Evolutionary conservation across 2,888 invertebrate genomes (phyloP).

Genomic region (Brenthis hecate): DNA sequence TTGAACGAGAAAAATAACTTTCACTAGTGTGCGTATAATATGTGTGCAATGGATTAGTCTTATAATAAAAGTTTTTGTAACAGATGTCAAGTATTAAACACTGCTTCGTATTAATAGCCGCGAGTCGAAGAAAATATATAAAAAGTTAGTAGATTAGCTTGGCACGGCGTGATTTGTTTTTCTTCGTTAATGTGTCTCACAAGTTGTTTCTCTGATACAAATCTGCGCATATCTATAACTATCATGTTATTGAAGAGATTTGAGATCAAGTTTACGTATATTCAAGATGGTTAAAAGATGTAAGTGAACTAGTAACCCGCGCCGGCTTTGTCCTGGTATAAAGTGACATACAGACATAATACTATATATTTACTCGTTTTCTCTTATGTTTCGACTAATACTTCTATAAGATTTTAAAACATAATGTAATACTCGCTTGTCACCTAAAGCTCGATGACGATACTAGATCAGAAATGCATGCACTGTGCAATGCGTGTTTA

Average conservation of each 20-base stretch:
- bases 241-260: neutral
- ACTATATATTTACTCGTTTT: no score
- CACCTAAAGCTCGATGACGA: no score
- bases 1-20: slow-evolving; percentile 49
- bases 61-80: slow-evolving; percentile 83
- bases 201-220: slow-evolving; percentile 32
- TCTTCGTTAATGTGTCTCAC: slow-evolving; percentile 39
- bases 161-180: slow-evolving; percentile 55
- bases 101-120: slow-evolving; percentile 77
- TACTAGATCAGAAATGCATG: no score
- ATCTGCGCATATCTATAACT: slow-evolving; percentile 14
- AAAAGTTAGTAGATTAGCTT: slow-evolving; percentile 77
- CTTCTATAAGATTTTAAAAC: no score
- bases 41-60: slow-evolving; percentile 81
- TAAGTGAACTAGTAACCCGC: no score
- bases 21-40: slow-evolving; percentile 48
- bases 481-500: no score
- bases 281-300: no score
- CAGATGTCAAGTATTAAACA: slow-evolving; percentile 83
- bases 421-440: no score
- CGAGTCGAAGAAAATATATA: slow-evolving; percentile 75
- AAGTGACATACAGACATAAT: no score
- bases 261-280: no score
- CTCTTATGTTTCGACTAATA: no score
- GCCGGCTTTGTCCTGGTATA: no score